Evolutionary conservation across 2,888 invertebrate species (phyloP), one percentile per base, ranked within the genome.

Genomic region (Cremastobaeus sp.): DNA sequence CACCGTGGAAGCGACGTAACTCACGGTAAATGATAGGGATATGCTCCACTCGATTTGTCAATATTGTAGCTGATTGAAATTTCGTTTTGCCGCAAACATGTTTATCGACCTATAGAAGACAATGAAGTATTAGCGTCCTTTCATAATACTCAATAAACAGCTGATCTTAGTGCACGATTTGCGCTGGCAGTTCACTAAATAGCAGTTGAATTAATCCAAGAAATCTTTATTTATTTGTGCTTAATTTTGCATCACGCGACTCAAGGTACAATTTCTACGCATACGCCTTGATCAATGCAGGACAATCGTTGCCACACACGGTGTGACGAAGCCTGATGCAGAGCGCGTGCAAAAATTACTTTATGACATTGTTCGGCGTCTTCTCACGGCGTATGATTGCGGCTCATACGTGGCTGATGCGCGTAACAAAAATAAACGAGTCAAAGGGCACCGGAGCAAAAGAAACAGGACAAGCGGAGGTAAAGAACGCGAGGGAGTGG

Each of bases 391-490:
- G 50, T 35, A 45, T 74, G 76, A 77, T 74, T 74, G 74, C 66
- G 52, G 54, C 62, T 76, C 62, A 74, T 75, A 73, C 74, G 60
- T 60, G 50, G 54, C 68, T 60, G 77, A 79, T 73, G 76, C 78
- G 76, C 79, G 79, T 76, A 76, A 79, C 78, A 75, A 76, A 78
- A 79, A 76, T 76, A 78, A 64, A 79, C 37, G 60, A 77, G 73
- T 65, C 54, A 69, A 74, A 74, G 74, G 74, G 68, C 75, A 65
- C 65, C 48, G 62, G 55, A 50, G 52, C 68, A 60, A 54, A 20
- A 14, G 41, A n/a, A 59, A 60, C n/a, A 20, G 11, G 45, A 21
- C 30, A 28, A 54, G 28, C 8, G 15, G 28, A 30, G 28, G 17
- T 35, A 30, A 18, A 20, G 25, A 35, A 12, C 3, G 11, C 21